Evolutionary conservation across 2,797 vertebrate species (phyloP), one percentile per base, ranked within the genome.

Genomic region (Oryzias dopingdopingensis): DNA sequence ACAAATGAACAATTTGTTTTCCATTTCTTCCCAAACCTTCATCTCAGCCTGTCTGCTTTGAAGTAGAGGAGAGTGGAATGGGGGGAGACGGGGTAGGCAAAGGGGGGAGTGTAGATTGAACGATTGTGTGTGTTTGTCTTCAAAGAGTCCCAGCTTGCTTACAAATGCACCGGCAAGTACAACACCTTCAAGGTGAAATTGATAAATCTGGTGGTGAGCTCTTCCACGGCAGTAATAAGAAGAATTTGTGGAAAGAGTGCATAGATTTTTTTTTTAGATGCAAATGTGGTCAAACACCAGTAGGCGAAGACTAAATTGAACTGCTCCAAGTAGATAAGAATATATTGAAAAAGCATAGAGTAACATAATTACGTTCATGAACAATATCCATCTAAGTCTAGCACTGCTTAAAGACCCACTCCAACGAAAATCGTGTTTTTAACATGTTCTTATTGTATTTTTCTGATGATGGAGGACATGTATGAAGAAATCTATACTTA

Each of bases 1-100:
- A 91, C 88, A 91, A 89, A 90, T 90, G 83, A 91, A 92, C 85
- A 90, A 90, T 91, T 87, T 84, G 86, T 86, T 85, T 88, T 88
- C 86, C 85, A 82, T 87, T 86, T 82, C 83, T 86, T 79, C 78
- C 84, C 82, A 86, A 82, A 89, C 81, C 83, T 88, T 87, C 85
- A 86, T 91, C 85, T 83, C 74, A 84, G 81, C 71, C 76, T 63
- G 70, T 79, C 63, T 56, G 79, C 86, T 91, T 90, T 91, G 88
- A 91, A 89, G 87, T 86, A 37, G 32, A 37, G 56, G 76, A 74
- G 74, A 79, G 67, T 70, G 72, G 68, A 60, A 85, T 70, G 75
- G 78, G 80, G 79, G 75, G 79, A 70, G 79, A 72, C 66, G 74
- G 32, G 65, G 67, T 63, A 64, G 70, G 57, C 47, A 51, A 52